Percentiles rank a stretch among this genome's conserved stretches.
Conservation (phyloP, 2,888 invertebrate species). For the Caenorhabditis zanzibari region DNA sequence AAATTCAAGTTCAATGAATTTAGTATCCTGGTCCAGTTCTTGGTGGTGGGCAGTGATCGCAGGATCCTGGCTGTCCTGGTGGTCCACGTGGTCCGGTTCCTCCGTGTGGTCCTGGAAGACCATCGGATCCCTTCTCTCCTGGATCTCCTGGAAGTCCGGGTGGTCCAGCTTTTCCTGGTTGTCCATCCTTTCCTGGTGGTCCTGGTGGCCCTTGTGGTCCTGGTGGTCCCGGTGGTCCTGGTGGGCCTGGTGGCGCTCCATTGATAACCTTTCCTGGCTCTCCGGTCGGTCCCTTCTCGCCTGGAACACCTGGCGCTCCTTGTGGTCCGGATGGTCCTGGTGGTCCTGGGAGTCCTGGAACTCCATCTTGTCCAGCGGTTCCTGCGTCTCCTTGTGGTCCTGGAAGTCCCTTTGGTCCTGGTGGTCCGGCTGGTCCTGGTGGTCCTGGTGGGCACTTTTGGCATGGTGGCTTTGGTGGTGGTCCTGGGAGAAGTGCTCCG, state of each 20-base stretch:
- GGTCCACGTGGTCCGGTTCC: slow-evolving; percentile 76
- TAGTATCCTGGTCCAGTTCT: slow-evolving; percentile 81
- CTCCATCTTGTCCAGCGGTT: slow-evolving; percentile 74
- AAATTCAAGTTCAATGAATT: slow-evolving; percentile 50
- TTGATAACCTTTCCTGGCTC: slow-evolving; percentile 83
- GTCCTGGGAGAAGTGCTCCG: slow-evolving; percentile 82
- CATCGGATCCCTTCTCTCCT: slow-evolving; percentile 84
- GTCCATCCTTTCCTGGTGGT: slow-evolving; percentile 79
- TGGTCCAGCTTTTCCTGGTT: slow-evolving; percentile 74
- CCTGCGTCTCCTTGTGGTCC: slow-evolving; percentile 81
- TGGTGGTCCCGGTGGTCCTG: slow-evolving; percentile 81
- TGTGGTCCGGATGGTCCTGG: slow-evolving; percentile 83
- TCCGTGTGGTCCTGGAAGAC: slow-evolving; percentile 83
- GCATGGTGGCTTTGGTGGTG: slow-evolving; percentile 83
- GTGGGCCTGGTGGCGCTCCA: slow-evolving; percentile 78
- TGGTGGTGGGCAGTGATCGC: slow-evolving; percentile 83
- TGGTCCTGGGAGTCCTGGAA: slow-evolving; percentile 82
- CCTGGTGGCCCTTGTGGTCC: slow-evolving; percentile 81
- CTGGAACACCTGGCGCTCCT: slow-evolving; percentile 81
- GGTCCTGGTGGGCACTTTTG: slow-evolving; percentile 81
- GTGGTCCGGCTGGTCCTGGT: slow-evolving; percentile 74
- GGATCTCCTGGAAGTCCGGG: slow-evolving; percentile 80
- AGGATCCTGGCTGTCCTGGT: slow-evolving; percentile 78
- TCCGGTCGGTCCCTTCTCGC: slow-evolving; percentile 80
- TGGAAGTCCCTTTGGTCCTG: slow-evolving; percentile 79